Base-by-base conservation (phyloP, 2,797 vertebrate genomes). In the Pangasius macronema region DNA sequence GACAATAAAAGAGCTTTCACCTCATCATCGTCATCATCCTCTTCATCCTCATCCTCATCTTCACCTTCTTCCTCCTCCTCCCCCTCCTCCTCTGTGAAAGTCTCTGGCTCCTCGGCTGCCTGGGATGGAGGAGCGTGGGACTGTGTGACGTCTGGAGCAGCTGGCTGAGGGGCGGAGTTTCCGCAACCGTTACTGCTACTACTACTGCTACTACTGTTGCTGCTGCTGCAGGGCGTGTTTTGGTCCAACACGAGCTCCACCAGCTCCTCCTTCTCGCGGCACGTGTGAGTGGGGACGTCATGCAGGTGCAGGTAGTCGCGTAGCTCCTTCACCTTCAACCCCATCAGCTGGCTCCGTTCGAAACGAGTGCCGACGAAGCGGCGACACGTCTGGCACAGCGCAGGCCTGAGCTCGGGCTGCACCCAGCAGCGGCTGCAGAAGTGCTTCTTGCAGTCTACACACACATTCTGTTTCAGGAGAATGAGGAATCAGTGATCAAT, bases 191-290 rank as follows among this genome's bases (percentile, higher is more conserved):
- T 67, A 68, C 83, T 68, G 24, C 87, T 72, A 59, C 84, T 82
- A 36, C 51, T 53, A 16, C 49, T 49, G 49, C 10, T 49, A 5
- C 85, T 91, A 22, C 81, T 82, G 42, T 84, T 87, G 70, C 89
- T 93, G 90, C 90, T 95, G 94, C 89, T 91, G 75, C 89, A 88
- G 39, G 92, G 90, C 14, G 95, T 94, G 89, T 95, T 96, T 89
- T 95, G 96, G 89, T 93, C 94, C 53, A 97, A 93, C 55, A 97
- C 96, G 89, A 97, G 93, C 85, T 96, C 94, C 57, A 98, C 96
- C 90, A 98, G 95, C 90, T 98, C 97, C 88, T 97, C 97, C 90
- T 98, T 97, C 84, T 98, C 97, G 1, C 96, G 93, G 90, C 97
- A 97, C 86, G 92, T 93, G 87, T 97, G 97, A 0, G 96, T 97